Base-by-base conservation (phyloP, 2,888 invertebrate genomes). In the Acleris emargana region DNA sequence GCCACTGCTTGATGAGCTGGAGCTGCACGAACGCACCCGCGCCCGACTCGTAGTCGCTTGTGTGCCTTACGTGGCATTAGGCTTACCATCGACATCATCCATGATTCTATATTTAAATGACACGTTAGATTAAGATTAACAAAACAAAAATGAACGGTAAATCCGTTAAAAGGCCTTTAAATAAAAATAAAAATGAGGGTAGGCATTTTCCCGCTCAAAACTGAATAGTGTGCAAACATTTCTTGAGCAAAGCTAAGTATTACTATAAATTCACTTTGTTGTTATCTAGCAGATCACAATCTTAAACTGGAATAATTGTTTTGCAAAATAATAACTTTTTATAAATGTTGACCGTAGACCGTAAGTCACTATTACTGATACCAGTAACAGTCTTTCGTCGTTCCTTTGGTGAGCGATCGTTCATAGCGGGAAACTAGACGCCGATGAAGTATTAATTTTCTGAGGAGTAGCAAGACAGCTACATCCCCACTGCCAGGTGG, bases 401-500 rank as follows among this genome's bases (percentile, higher is more conserved):
- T 25, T n/a, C 11, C 2, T 51, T 13, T 20, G 5, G 51, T 20
- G 51, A 6, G 7, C 25, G 51, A 51, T 25, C 22, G 5, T 6
- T n/a, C 51, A 16, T 22, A 16, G 50, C 50, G 50, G 50, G 22
- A 50, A 50, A 50, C 25, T 20, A 50, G 50, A 50, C 50, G 50
- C 53, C 53, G 38, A 53, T 53, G 53, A 53, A 2, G 38, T n/a
- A n/a, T n/a, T n/a, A n/a, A n/a, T n/a, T n/a, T n/a, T n/a, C n/a
- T n/a, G n/a, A n/a, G n/a, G n/a, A n/a, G n/a, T n/a, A n/a, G n/a
- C n/a, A n/a, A n/a, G n/a, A n/a, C n/a, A 38, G 13, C 38, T 13
- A 38, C 38, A 38, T 38, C 38, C 6, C 53, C 53, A 53, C 53
- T 38, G 13, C 53, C 38, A 53, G 38, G 53, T 38, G 53, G 38